phyloP scores from a whole-genome alignment of 2,888 invertebrate species.

The Nyleta sp. region DNA sequence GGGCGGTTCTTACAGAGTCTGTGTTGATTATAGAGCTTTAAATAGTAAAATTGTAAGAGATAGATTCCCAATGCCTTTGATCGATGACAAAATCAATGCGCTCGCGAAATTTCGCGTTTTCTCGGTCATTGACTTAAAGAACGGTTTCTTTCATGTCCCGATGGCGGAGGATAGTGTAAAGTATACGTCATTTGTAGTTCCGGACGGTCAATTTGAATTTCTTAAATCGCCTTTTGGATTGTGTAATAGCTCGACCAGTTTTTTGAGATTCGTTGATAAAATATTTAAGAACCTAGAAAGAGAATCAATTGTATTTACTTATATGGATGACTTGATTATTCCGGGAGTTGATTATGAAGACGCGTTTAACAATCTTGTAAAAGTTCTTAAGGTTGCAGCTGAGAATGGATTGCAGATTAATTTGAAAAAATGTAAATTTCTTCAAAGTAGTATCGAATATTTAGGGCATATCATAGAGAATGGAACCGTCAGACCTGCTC shows the following conservation, averaged over 20 bases:
- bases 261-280: constrained; percentile 8
- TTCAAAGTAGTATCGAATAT: constrained; percentile 58
- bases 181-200: no score
- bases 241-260: constrained; percentile 14
- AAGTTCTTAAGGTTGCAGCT: not conserved
- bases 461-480: constrained; percentile 71
- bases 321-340: constrained; percentile 47
- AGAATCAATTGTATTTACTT: constrained; percentile 21
- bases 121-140: constrained; percentile 19
- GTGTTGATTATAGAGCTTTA: constrained; percentile 67
- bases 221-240: constrained; percentile 11
- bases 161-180: not conserved
- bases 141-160: constrained; percentile 23
- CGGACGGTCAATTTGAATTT: constrained; percentile 30
- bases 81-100: constrained; percentile 67
- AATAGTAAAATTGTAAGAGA: constrained; percentile 66
- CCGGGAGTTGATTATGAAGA: constrained; percentile 4
- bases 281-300: constrained; percentile 13
- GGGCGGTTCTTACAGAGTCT: constrained; percentile 42
- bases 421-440: constrained; percentile 48
- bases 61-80: constrained; percentile 67
- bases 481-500: constrained; percentile 69
- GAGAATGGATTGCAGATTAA: constrained; percentile 44
- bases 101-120: constrained; percentile 57
- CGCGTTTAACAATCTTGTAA: not conserved